These are phyloP conservation scores for Beris morrisii DNA, from an alignment of 2,888 invertebrate species.

Conservation along the genomic window DNA sequence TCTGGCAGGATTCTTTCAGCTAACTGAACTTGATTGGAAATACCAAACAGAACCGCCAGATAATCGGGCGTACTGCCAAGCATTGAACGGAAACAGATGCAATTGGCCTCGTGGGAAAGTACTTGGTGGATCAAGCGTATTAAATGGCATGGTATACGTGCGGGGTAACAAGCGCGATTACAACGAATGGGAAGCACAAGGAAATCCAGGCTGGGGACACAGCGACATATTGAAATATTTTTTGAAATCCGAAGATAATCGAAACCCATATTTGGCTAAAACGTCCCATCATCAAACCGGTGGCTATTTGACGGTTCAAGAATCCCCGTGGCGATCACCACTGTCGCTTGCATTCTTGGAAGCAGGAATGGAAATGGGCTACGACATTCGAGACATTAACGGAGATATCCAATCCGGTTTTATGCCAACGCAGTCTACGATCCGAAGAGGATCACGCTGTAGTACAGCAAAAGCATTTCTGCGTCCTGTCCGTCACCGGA, in stretches of 20 bases:
- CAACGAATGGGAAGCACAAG: constrained; percentile 81
- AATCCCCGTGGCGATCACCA: constrained; percentile 81
- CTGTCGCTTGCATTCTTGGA: constrained; percentile 79
- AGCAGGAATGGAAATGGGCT: constrained; percentile 81
- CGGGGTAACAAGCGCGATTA: constrained; percentile 86
- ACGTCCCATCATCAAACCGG: constrained; percentile 77
- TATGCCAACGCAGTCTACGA: constrained; percentile 83
- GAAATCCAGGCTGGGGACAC: constrained; percentile 87
- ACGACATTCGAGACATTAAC: constrained; percentile 78
- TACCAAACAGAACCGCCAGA: constrained; percentile 81
- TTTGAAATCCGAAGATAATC: constrained; percentile 83
- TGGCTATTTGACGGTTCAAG: constrained; percentile 82
- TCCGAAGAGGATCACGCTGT: constrained; percentile 80
- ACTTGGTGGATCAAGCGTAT: constrained; percentile 82
- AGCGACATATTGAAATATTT: constrained; percentile 81
- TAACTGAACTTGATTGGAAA: constrained; percentile 89
- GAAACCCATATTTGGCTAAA: constrained; percentile 76
- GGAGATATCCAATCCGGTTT: constrained; percentile 83
- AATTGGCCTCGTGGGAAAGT: constrained; percentile 93
- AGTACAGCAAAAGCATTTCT: constrained; percentile 88
- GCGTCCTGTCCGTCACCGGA: constrained; percentile 74
- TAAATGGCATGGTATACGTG: constrained; percentile 91
- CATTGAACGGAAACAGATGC: constrained; percentile 84
- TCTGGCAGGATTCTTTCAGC: constrained; percentile 79
- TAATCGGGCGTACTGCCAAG: constrained; percentile 79